These are phyloP conservation scores for Sebastes taczanowskii DNA, from an alignment of 2,797 vertebrate species.

Conservation along the genomic window DNA sequence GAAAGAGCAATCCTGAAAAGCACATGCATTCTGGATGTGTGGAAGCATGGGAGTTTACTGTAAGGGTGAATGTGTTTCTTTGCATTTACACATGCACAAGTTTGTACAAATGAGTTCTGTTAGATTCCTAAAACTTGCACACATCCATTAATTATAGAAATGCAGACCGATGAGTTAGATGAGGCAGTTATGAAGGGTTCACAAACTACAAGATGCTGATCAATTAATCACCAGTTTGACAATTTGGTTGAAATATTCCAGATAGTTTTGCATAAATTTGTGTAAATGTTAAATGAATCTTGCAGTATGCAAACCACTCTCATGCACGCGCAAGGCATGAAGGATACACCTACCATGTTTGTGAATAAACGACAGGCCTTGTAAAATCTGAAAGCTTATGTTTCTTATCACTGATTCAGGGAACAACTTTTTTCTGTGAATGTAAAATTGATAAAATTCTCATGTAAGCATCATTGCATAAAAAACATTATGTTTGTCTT, in stretches of 20 bases:
- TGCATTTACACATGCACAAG: background rate
- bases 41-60: background rate
- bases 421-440: constrained; percentile 96
- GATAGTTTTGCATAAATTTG: too few species aligned
- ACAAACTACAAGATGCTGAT: constrained; percentile 63
- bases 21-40: constrained; percentile 41
- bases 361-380: constrained; percentile 98
- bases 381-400: constrained; percentile 99
- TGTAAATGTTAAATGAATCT: constrained; percentile 46
- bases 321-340: constrained; percentile 1
- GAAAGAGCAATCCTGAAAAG: constrained; percentile 6
- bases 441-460: constrained; percentile 76
- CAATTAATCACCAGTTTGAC: background rate
- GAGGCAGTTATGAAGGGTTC: constrained; percentile 20
- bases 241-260: background rate
- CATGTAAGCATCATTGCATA: background rate
- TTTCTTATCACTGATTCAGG: constrained; percentile 98
- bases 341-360: constrained; percentile 92
- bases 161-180: constrained; percentile 22
- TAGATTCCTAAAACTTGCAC: background rate
- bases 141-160: constrained; percentile 49
- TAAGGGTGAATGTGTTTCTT: background rate
- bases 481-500: background rate
- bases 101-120: background rate
- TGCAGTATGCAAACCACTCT: constrained; percentile 54